Conservation (phyloP, 2,113 vertebrate genomes). For the Leucopsar rothschildi region DNA sequence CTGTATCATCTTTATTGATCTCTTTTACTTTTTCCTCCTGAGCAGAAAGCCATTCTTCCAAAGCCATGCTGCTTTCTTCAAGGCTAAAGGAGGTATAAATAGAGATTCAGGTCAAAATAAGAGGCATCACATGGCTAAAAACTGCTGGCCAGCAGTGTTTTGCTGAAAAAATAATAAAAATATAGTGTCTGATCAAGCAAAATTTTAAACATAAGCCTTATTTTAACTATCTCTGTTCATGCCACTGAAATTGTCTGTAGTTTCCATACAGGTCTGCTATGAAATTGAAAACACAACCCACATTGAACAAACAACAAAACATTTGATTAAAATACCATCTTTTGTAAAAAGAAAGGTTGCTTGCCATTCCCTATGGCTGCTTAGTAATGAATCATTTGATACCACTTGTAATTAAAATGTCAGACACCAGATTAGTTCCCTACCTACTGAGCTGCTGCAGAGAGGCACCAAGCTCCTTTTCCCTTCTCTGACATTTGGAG, state of each 20-base stretch:
- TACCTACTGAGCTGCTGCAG: constrained; percentile 80
- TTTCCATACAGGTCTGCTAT: neutral
- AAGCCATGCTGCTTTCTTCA: constrained; percentile 43
- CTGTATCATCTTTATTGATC: constrained; percentile 6
- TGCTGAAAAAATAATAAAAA: neutral
- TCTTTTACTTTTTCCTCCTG: constrained; percentile 68
- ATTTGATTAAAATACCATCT: neutral
- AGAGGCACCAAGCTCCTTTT: constrained; percentile 71
- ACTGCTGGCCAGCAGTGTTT: neutral
- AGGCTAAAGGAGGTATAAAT: constrained; percentile 54
- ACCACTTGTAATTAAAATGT: neutral
- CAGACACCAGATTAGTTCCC: neutral
- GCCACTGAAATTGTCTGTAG: neutral
- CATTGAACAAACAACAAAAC: neutral
- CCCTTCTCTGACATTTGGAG: constrained; percentile 73
- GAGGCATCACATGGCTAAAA: neutral
- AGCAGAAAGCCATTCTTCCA: constrained; percentile 66
- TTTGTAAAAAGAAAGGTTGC: neutral
- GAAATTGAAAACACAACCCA: neutral
- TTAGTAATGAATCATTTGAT: neutral
- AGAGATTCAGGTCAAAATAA: neutral
- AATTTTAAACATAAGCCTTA: neutral
- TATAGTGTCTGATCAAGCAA: neutral
- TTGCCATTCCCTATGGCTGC: neutral
- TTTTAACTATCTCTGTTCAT: neutral